Evolutionary conservation across 2,113 vertebrate genomes (phyloP), one percentile per base, ranked within the genome.

Genomic region (Pachycephala philippinensis): DNA sequence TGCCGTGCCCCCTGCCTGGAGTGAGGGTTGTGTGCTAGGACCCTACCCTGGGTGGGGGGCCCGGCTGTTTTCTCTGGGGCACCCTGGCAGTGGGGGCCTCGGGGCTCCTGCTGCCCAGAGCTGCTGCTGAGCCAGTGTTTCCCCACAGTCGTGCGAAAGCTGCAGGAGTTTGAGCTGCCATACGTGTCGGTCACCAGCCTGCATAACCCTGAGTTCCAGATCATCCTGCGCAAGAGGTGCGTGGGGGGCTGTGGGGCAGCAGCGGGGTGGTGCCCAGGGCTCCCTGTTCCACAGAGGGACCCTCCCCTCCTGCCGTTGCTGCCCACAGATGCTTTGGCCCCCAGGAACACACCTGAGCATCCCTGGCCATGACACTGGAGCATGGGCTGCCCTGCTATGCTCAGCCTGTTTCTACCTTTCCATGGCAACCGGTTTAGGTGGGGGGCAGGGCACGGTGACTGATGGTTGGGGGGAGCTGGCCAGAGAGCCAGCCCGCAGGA

Each of bases 121-220:
- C 64, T 1, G 5, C 60, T 49, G 71, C 80, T 49, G 42, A 95
- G 54, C 84, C 1, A 8, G 31, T 1, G 2, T 77, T 79, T 61
- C 27, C 54, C 52, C 0, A 0, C 91, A 99, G 99, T 99, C n/a
- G 98, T 99, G 90, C 97, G 99, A 95, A 99, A 99, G 97, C 98
- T 99, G 97, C 99, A 99, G 97, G 99, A 99, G 91, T 99, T 99
- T 57, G 99, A 99, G 98, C 97, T 99, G 97, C 99, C 99, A 0
- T 99, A 99, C 0, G 99, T 99, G 31, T 99, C 99, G 0, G 99
- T 99, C 75, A 99, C 99, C 97, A 99, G 99, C 97, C 98, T 99
- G 89, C 98, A 95, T 88, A 99, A 97, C 97, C 96, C 99, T 0
- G 99, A 99, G 59, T 99, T 99, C 97, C 99, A 98, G 97, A 99